A percentile compares a stretch with the other conserved stretches of the same genome.
phyloP scores from a whole-genome alignment of 2,888 invertebrate species.

The Limenitis camilla region DNA sequence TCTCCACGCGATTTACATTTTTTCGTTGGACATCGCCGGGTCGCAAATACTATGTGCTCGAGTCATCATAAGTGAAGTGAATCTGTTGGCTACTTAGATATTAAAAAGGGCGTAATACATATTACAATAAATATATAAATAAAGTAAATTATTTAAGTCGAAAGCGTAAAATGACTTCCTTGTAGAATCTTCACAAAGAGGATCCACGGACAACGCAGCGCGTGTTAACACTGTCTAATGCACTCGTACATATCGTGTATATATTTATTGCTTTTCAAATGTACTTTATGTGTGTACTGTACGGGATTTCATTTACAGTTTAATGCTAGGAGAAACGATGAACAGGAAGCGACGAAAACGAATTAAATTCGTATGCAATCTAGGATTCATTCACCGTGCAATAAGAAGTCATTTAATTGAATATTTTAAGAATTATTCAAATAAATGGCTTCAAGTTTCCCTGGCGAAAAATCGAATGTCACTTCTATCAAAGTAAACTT shows the following conservation, averaged over 20 bases:
- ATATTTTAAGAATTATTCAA: too few relatives aligned
- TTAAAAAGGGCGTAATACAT: too few relatives aligned
- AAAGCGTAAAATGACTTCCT: constrained; percentile 5
- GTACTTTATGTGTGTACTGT: constrained; percentile 5
- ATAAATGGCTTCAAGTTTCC: too few relatives aligned
- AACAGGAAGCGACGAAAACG: too few relatives aligned
- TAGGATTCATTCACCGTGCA: too few relatives aligned
- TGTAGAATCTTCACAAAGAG: constrained; percentile 17
- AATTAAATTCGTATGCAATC: too few relatives aligned
- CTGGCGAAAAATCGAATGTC: too few relatives aligned
- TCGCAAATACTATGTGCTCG: not conserved
- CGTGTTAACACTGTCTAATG: constrained; percentile 29
- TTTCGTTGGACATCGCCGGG: too few relatives aligned
- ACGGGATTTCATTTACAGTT: not conserved
- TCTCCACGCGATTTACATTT: too few relatives aligned
- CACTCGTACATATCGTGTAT: constrained; percentile 8
- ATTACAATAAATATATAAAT: not conserved
- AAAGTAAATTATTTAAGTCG: not conserved
- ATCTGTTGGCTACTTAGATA: too few relatives aligned
- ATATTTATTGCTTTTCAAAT: constrained; percentile 13
- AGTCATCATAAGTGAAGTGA: not conserved
- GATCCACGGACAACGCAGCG: constrained; percentile 22
- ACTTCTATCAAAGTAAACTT: too few relatives aligned
- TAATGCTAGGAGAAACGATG: not conserved
- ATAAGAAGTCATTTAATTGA: too few relatives aligned